Base-by-base conservation (phyloP, 2,797 vertebrate genomes). In the Spea hammondii region DNA sequence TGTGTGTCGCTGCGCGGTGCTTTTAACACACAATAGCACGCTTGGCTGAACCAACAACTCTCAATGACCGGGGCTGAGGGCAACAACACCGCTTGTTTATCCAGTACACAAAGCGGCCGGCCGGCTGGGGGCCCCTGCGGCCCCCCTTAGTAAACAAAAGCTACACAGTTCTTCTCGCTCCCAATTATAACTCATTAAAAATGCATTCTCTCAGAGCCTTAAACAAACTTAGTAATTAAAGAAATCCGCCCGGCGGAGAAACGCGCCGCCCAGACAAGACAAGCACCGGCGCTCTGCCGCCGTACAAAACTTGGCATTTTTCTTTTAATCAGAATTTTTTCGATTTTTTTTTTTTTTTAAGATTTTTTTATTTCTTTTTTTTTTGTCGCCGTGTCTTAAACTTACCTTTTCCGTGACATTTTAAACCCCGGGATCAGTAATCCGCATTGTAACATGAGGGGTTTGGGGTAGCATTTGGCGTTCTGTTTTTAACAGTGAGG, bases 381-480 rank as follows among this genome's bases (percentile, higher is more conserved):
- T 32, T 32, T 32, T 32, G 2, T 0, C 5, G 14, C 12, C 11
- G 4, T 45, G 47, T 9, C 11, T 32, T 8, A 67, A 83, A 88
- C 89, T 90, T 88, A 90, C 89, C 89, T 84, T 88, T 73, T 72
- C 74, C 74, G 67, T 77, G 48, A 65, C 47, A 72, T 55, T 70
- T 73, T 45, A 60, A 44, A 49, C 79, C 53, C 68, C 49, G 47
- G 47, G 46, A 62, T 49, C 74, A 85, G 80, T 83, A 87, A 89
- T 89, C 87, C 89, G 83, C 82, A 78, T 89, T 88, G 85, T 85
- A 89, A 85, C 80, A 81, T 70, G 55, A 70, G n/a, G 82, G 79
- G 83, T 85, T 83, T 84, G 83, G 77, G 83, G 85, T 32, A 62
- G 84, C 85, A 78, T 78, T 77, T 82, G 83, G 85, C 79, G 68